phyloP scores from a whole-genome alignment of 2,888 invertebrate genomes.

The Melitaea athalia region DNA sequence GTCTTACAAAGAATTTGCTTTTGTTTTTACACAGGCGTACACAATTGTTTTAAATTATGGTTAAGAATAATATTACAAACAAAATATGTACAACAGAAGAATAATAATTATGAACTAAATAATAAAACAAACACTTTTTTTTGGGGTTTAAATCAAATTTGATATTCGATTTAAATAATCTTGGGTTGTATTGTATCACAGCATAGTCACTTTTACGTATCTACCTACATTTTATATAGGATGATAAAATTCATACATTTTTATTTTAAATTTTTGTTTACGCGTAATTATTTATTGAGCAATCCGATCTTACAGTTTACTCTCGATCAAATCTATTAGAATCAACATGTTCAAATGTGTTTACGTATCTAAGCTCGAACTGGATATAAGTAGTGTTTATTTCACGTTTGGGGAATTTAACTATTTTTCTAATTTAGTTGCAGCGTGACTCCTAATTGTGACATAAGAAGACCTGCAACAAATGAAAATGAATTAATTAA shows the following conservation, averaged over 20 bases:
- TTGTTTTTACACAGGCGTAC: not conserved
- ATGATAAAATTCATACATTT: not conserved
- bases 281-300: not conserved
- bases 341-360: not conserved
- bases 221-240: not conserved
- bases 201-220: not conserved
- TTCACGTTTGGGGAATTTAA: not conserved
- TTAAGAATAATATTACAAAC: not conserved
- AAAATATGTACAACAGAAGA: not conserved
- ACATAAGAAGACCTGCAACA: not conserved
- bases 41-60: not conserved
- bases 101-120: not conserved
- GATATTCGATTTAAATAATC: constrained; percentile 15
- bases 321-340: not conserved
- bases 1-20: not conserved
- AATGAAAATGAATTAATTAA: too few relatives aligned
- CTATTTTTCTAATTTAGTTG: not conserved
- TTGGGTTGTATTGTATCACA: constrained; percentile 28
- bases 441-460: not conserved
- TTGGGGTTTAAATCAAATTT: constrained; percentile 11
- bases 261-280: not conserved
- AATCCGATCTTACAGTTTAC: not conserved
- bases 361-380: not conserved
- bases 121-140: constrained; percentile 1
- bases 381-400: not conserved